Conservation (phyloP, 2,888 invertebrate species). For the Melanostoma mellinum region DNA sequence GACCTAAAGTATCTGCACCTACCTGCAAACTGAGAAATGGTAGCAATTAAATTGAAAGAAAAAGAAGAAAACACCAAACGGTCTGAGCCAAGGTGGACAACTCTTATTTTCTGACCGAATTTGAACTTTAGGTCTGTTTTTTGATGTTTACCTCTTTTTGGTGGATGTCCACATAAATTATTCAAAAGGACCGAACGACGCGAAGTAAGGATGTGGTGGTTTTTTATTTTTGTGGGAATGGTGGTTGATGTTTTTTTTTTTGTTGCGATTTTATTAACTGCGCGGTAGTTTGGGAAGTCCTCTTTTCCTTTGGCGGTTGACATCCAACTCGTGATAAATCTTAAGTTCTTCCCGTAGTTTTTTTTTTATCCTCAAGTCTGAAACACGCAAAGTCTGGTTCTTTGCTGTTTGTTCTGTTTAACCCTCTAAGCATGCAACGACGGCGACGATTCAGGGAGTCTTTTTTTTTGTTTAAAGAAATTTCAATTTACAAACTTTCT, state of each 20-base stretch:
- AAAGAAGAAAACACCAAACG: neutral
- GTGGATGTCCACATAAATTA: constrained; percentile 52
- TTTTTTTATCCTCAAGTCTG: neutral
- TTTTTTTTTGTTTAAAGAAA: neutral
- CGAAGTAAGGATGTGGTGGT: constrained; percentile 15
- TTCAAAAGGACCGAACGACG: constrained; percentile 47
- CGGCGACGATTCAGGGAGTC: constrained; percentile 5
- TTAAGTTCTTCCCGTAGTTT: constrained; percentile 5
- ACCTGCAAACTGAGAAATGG: constrained; percentile 40
- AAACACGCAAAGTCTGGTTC: constrained; percentile 19
- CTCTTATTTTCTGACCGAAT: constrained; percentile 37
- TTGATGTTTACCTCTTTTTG: constrained; percentile 10
- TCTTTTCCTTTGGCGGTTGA: constrained; percentile 27
- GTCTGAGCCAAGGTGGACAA: constrained; percentile 35
- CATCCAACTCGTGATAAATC: constrained; percentile 50
- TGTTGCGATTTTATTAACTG: constrained; percentile 1
- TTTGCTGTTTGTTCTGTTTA: neutral
- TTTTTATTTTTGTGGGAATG: neutral
- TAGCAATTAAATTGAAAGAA: constrained; percentile 46
- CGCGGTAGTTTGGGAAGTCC: constrained; percentile 10
- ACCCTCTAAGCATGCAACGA: neutral
- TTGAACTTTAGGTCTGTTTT: constrained; percentile 35
- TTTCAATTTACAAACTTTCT: neutral
- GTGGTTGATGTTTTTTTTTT: neutral
- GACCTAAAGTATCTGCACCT: constrained; percentile 9